phyloP scores from a whole-genome alignment of 2,888 invertebrate species.

The Tryphoninae sp. region DNA sequence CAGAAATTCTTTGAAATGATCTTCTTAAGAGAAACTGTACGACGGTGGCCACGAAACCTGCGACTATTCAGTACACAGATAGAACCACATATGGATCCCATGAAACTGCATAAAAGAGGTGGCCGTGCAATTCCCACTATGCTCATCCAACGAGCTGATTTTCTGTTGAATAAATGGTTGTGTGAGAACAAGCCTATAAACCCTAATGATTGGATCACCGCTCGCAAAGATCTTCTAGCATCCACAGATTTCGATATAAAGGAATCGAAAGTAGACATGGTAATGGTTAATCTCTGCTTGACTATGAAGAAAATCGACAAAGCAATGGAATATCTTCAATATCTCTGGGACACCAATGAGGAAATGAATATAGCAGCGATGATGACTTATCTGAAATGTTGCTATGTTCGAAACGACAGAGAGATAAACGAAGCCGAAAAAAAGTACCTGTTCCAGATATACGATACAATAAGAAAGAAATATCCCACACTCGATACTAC shows the following conservation, averaged over 20 bases:
- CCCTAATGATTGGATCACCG: slow-evolving; percentile 76
- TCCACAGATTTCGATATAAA: slow-evolving; percentile 79
- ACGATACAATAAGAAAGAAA: slow-evolving; percentile 81
- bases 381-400: slow-evolving; percentile 81
- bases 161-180: slow-evolving; percentile 12
- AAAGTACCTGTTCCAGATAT: slow-evolving; percentile 83
- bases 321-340: slow-evolving; percentile 84
- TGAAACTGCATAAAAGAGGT: neutral
- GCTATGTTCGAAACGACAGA: neutral
- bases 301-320: slow-evolving; percentile 80
- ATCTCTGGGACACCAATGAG: slow-evolving; percentile 82
- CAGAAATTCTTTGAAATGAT: slow-evolving; percentile 38
- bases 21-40: slow-evolving; percentile 24
- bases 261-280: slow-evolving; percentile 84
- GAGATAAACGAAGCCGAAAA: slow-evolving; percentile 82
- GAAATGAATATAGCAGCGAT: slow-evolving; percentile 84
- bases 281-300: slow-evolving; percentile 83
- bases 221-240: slow-evolving; percentile 81
- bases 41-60: neutral
- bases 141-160: slow-evolving; percentile 18
- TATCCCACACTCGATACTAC: slow-evolving; percentile 84
- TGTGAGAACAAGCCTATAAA: neutral
- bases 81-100: neutral
- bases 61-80: slow-evolving; percentile 11
- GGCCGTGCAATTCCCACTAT: neutral